phyloP scores from a whole-genome alignment of 53 echinoderm and acorn worm genomes.

The Stichopus horrens region DNA sequence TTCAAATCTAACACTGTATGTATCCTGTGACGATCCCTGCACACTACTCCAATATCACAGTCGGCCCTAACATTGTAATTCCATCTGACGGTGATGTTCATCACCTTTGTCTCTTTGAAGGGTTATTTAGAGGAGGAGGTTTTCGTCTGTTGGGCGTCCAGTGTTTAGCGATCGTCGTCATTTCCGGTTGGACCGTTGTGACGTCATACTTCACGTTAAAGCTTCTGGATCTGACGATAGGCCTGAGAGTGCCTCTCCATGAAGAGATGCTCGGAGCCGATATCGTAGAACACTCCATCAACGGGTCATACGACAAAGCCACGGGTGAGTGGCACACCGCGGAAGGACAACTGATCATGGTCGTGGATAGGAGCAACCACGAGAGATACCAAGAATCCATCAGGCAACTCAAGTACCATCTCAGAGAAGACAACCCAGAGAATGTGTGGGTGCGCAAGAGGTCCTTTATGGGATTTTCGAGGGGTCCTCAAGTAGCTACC shows the following conservation, averaged over 20 bases:
- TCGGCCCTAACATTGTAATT: too few species aligned
- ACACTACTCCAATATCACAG: too few species aligned
- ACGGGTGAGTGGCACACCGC: conserved; percentile 67
- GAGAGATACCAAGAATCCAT: conserved; percentile 52
- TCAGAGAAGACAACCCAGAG: conserved; percentile 24
- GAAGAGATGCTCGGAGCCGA: conserved; percentile 90
- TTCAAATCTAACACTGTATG: too few species aligned
- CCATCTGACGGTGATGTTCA: too few species aligned
- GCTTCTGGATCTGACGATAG: conserved; percentile 69
- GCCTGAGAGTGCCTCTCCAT: conserved; percentile 82
- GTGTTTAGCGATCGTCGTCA: conserved; percentile 57
- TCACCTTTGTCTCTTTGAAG: conserved; percentile 25
- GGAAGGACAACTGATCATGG: conserved; percentile 56
- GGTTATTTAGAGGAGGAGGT: conserved; percentile 79
- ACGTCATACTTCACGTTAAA: conserved; percentile 62
- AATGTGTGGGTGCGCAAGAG: conserved; percentile 2
- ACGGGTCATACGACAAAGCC: conserved; percentile 72
- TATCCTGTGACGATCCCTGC: too few species aligned
- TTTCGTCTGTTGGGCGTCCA: conserved; percentile 71
- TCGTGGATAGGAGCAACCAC: conserved; percentile 40
- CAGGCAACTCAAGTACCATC: conserved; percentile 3
- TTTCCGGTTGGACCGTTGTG: conserved; percentile 67
- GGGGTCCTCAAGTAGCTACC: not conserved
- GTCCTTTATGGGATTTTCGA: conserved; percentile 29
- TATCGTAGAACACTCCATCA: conserved; percentile 87